Conservation (phyloP, 2,797 vertebrate genomes). For the Danio choprae region DNA sequence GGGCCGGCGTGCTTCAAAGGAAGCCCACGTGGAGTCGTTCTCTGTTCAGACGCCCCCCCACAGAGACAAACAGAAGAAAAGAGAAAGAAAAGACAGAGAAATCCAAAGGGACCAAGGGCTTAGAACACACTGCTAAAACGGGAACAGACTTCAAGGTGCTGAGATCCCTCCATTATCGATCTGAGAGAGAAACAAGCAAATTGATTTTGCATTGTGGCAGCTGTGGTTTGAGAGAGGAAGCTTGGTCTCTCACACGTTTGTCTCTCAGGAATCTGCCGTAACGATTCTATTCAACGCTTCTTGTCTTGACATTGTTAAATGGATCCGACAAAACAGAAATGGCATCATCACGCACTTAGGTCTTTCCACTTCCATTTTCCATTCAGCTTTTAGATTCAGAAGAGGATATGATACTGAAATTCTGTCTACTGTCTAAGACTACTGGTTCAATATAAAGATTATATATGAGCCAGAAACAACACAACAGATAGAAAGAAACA, state of each 20-base stretch:
- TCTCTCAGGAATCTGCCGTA: conserved; percentile 6
- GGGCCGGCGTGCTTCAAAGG: conserved; percentile 15
- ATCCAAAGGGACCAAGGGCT: conserved; percentile 28
- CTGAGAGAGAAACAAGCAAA: conserved; percentile 56
- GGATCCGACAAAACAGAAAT: neutral
- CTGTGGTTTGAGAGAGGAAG: conserved; percentile 21
- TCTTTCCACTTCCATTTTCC: conserved; percentile 20
- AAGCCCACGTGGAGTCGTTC: conserved; percentile 22
- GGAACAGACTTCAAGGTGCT: conserved; percentile 48
- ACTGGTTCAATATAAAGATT: neutral
- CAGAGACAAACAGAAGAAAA: neutral
- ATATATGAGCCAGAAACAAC: neutral
- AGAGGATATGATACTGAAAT: conserved; percentile 33
- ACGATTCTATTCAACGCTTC: conserved; percentile 12
- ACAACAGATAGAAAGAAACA: neutral
- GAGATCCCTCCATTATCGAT: conserved; percentile 54
- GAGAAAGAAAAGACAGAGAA: conserved; percentile 4
- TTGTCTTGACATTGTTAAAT: conserved; percentile 28
- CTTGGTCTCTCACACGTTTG: conserved; percentile 11
- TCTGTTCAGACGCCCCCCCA: conserved; percentile 16
- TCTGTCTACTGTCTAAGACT: neutral
- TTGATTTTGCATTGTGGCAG: conserved; percentile 53
- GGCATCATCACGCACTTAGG: neutral
- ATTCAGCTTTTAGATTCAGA: conserved; percentile 8
- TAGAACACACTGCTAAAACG: conserved; percentile 53